Conservation (phyloP, 2,888 invertebrate genomes). For the Archips xylosteana region DNA sequence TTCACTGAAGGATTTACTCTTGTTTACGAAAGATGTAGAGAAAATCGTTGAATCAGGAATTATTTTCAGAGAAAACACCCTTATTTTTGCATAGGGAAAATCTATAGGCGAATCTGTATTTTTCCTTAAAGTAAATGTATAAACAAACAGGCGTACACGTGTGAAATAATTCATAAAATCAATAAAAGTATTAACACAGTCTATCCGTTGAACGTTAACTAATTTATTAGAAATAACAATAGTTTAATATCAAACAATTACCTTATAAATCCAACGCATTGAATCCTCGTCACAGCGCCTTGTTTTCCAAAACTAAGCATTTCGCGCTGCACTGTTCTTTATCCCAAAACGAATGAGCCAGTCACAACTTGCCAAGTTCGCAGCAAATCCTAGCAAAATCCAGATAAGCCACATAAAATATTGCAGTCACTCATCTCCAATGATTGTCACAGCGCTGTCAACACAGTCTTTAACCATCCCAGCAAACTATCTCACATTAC, state of each 20-base stretch:
- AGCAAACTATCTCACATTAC: conserved; percentile 14
- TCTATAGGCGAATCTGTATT: neutral
- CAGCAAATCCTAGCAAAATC: conserved; percentile 43
- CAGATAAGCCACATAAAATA: conserved; percentile 51
- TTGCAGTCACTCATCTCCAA: conserved; percentile 62
- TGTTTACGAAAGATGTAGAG: neutral
- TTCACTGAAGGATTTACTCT: conserved; percentile 12
- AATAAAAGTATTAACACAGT: neutral
- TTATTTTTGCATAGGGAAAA: neutral
- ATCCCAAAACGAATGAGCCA: conserved; percentile 10
- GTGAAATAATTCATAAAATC: neutral
- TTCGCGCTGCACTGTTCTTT: conserved; percentile 36
- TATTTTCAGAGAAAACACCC: neutral
- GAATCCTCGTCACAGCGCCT: conserved; percentile 1
- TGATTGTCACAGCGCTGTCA: conserved; percentile 66
- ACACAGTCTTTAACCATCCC: conserved; percentile 52
- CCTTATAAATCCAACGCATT: conserved; percentile 15
- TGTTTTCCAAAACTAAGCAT: conserved; percentile 45
- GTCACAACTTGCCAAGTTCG: conserved; percentile 16
- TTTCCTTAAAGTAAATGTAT: neutral
- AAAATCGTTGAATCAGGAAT: neutral
- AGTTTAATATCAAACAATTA: neutral
- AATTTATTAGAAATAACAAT: too few species aligned
- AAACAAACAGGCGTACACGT: neutral
- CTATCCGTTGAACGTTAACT: too few species aligned